Percentiles rank a stretch among this genome's conserved stretches.
Evolutionary conservation across 2,797 vertebrate species (phyloP).

Genomic region (Rhynchotus rufescens): DNA sequence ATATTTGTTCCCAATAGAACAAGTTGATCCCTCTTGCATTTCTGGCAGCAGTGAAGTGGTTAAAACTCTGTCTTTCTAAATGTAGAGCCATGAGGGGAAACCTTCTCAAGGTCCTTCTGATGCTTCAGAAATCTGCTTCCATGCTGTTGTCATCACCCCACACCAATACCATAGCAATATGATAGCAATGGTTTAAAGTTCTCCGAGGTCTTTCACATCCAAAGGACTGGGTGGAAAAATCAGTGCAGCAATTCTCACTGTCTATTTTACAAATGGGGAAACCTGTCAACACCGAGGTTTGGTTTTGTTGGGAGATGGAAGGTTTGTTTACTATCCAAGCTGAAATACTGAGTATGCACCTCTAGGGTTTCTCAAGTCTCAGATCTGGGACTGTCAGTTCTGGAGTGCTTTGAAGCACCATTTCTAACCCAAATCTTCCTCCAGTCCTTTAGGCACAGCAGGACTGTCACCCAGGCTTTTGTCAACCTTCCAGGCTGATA

Average conservation of each 20-base stretch:
- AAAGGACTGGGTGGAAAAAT: background rate
- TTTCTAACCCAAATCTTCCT: background rate
- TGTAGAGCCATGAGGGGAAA: background rate
- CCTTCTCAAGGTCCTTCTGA: background rate
- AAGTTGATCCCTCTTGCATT: background rate
- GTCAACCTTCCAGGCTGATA: background rate
- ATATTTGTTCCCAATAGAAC: background rate
- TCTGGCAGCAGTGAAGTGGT: background rate
- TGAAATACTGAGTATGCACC: background rate
- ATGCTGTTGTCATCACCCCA: background rate
- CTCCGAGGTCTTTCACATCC: background rate
- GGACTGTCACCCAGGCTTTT: background rate
- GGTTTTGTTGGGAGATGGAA: background rate
- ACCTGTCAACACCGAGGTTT: background rate
- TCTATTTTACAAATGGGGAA: background rate
- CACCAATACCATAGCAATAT: rapidly evolving
- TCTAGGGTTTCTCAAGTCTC: background rate
- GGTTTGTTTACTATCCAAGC: background rate
- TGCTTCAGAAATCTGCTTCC: background rate
- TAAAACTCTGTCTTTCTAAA: background rate
- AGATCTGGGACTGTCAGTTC: background rate
- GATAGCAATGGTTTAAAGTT: background rate
- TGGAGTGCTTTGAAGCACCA: background rate
- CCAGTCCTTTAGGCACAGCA: background rate
- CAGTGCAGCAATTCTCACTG: background rate